Conservation (phyloP, 2,797 vertebrate species). For the Syndactyla subalaris region DNA sequence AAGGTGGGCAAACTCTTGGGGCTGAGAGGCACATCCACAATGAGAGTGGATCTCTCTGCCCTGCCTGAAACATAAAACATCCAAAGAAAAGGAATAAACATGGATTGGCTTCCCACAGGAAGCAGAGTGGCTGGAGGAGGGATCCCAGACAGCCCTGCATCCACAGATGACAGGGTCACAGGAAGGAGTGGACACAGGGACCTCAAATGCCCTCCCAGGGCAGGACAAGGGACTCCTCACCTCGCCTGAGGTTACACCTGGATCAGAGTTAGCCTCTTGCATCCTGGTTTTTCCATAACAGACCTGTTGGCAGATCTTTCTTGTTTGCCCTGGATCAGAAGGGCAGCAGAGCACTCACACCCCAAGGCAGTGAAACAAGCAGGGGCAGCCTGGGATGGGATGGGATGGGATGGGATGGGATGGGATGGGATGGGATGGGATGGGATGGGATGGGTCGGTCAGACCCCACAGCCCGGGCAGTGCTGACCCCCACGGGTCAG, state of each 20-base stretch:
- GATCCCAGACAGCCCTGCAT: not conserved
- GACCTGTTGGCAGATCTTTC: not conserved
- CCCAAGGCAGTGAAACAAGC: not conserved
- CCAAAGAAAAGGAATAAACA: not conserved
- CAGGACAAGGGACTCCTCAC: not conserved
- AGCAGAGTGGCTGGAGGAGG: not conserved
- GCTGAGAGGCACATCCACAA: fast-evolving
- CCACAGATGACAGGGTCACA: not conserved
- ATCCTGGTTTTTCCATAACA: not conserved
- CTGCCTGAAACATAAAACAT: not conserved
- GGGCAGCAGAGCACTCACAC: not conserved
- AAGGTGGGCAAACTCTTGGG: not conserved
- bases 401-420: too few species aligned
- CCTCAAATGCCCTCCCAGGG: fast-evolving
- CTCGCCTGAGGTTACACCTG: not conserved
- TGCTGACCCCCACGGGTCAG: not conserved
- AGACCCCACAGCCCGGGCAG: not conserved
- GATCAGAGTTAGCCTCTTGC: not conserved
- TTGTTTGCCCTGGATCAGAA: not conserved
- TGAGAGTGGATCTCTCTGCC: not conserved
- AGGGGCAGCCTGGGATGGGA: not conserved
- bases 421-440: too few species aligned
- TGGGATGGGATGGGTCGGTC: not conserved
- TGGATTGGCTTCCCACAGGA: not conserved
- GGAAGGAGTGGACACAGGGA: not conserved